Evolutionary conservation across 2,113 vertebrate genomes (phyloP).

Genomic region (Pygoscelis adeliae): DNA sequence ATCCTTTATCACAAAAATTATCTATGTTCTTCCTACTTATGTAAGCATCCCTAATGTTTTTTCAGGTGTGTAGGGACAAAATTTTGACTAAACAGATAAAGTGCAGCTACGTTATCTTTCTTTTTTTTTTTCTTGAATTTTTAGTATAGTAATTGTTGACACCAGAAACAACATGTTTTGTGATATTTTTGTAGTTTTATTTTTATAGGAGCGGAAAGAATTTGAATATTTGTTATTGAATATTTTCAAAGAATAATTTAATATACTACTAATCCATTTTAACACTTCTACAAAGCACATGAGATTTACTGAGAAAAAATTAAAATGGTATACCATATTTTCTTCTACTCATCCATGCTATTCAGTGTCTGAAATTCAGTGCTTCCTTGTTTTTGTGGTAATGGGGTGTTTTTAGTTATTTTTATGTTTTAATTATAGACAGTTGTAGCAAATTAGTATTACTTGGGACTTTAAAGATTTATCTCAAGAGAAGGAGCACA

Average conservation of each 20-base stretch:
- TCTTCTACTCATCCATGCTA: background rate
- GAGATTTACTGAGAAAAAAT: background rate
- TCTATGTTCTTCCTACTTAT: background rate
- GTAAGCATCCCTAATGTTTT: background rate
- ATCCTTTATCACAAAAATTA: background rate
- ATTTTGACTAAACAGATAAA: background rate
- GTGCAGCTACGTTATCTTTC: fast-evolving
- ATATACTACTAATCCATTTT: background rate
- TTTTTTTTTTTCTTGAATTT: fast-evolving
- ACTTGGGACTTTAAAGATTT: background rate
- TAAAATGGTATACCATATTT: background rate
- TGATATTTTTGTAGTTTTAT: background rate
- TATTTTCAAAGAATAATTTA: background rate
- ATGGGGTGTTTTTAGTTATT: background rate
- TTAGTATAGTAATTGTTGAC: background rate
- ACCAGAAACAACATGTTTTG: background rate
- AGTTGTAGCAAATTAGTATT: background rate
- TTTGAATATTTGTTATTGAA: background rate
- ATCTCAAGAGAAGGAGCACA: background rate
- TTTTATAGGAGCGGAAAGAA: background rate
- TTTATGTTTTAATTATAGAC: background rate
- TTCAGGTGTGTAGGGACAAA: background rate
- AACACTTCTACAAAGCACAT: background rate
- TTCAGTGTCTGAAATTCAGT: background rate
- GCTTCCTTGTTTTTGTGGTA: background rate